Percentiles rank a stretch among this genome's conserved stretches.
Conservation (phyloP, 2,797 vertebrate genomes). For the Echiichthys vipera region DNA sequence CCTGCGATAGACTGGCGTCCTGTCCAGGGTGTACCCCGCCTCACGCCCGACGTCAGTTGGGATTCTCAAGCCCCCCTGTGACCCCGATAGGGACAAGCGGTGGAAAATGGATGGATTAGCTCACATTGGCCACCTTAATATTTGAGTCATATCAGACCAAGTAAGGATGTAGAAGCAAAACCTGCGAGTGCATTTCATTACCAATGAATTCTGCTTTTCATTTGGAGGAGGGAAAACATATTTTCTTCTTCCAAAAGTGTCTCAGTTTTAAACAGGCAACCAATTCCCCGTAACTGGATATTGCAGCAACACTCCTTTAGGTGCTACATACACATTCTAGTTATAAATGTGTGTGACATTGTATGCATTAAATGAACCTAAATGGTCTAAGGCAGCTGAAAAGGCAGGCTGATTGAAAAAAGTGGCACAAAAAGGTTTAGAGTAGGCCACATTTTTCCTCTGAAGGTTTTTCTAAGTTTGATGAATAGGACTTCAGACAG, state of each 20-base stretch:
- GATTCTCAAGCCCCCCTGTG: too few species aligned
- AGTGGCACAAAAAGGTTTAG: conserved; percentile 31
- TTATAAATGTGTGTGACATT: conserved; percentile 46
- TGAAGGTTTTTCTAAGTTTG: conserved; percentile 31
- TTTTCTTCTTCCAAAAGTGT: neutral
- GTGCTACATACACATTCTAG: conserved; percentile 14
- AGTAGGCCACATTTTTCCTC: conserved; percentile 35
- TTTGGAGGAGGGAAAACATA: neutral
- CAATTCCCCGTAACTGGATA: neutral
- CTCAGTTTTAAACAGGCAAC: neutral
- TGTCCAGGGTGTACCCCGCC: too few species aligned
- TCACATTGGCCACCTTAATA: neutral
- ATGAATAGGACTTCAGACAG: conserved; percentile 60
- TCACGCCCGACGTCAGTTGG: too few species aligned
- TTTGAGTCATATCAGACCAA: neutral
- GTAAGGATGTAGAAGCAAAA: neutral
- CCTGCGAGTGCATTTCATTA: neutral
- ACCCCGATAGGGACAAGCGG: too few species aligned
- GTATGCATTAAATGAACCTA: conserved; percentile 54
- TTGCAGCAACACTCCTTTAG: neutral
- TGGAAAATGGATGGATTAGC: too few species aligned
- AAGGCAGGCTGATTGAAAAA: conserved; percentile 12
- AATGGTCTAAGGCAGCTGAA: conserved; percentile 48
- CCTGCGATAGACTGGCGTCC: too few species aligned
- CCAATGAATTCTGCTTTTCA: neutral